A percentile compares a stretch with the other conserved stretches of the same genome.
Conservation (phyloP, 2,113 vertebrate genomes). For the Dissostichus mawsoni region DNA sequence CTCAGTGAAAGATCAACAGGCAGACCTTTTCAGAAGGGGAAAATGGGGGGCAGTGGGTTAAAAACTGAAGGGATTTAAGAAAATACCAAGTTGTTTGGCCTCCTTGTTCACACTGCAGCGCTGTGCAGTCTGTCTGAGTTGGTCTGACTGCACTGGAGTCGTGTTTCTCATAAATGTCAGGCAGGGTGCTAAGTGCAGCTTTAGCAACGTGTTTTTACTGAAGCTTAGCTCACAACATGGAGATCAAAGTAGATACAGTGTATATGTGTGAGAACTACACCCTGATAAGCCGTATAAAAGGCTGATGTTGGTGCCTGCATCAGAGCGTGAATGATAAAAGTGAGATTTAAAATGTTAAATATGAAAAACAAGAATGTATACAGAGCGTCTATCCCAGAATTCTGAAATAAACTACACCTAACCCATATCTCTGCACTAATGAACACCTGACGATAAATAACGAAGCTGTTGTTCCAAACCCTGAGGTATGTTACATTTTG, state of each 20-base stretch:
- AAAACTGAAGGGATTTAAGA: constrained; percentile 27
- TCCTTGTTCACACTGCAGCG: constrained; percentile 71
- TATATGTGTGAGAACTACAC: constrained; percentile 62
- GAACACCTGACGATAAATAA: not conserved
- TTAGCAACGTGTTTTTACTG: constrained; percentile 65
- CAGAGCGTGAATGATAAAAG: not conserved
- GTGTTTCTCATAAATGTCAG: constrained; percentile 80
- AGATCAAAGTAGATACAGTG: constrained; percentile 55
- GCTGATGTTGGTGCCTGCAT: not conserved
- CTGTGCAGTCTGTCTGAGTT: constrained; percentile 40
- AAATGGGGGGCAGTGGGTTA: not conserved
- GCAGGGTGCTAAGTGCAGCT: constrained; percentile 77
- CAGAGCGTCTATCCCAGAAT: too few relatives aligned
- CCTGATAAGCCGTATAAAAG: constrained; percentile 33
- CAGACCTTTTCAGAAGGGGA: not conserved
- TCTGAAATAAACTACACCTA: not conserved
- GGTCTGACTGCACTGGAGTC: constrained; percentile 54
- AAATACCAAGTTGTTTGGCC: constrained; percentile 44
- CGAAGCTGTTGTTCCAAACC: constrained; percentile 16
- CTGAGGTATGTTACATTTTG: not conserved
- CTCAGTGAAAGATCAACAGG: constrained; percentile 50
- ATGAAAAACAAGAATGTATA: too few relatives aligned
- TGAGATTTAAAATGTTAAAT: not conserved
- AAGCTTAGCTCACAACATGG: constrained; percentile 63
- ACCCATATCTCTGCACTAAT: constrained; percentile 2